Conservation (phyloP, 2,888 invertebrate species). For the Pristionchus entomophagus region DNA sequence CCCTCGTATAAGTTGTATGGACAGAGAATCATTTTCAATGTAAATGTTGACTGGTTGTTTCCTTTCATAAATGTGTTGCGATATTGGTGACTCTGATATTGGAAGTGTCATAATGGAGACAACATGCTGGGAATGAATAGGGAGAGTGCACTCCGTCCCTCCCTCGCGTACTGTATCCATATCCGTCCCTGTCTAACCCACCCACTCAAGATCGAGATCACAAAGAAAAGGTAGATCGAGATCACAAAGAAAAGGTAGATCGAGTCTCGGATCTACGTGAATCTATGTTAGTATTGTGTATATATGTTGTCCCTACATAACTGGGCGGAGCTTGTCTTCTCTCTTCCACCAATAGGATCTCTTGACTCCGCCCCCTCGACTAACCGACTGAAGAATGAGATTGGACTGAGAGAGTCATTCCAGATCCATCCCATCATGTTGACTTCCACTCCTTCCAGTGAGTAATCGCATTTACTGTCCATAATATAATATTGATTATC, state of each 20-base stretch:
- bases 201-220: conserved; percentile 26
- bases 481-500: not conserved
- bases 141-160: not conserved
- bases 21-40: conserved; percentile 3
- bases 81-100: conserved; percentile 32
- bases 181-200: not conserved
- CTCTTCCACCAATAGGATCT: not conserved
- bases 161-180: not conserved
- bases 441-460: conserved; percentile 33
- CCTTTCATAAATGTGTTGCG: conserved; percentile 23
- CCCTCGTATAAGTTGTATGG: not conserved
- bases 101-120: not conserved
- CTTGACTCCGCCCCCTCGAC: conserved; percentile 35
- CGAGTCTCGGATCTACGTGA: conserved; percentile 11
- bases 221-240: conserved; percentile 7
- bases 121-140: conserved; percentile 14
- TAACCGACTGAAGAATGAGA: conserved; percentile 42
- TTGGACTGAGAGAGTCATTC: conserved; percentile 36
- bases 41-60: not conserved
- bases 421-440: conserved; percentile 16
- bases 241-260: conserved; percentile 20
- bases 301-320: conserved; percentile 12
- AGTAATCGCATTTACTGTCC: too few species aligned
- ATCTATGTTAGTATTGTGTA: conserved; percentile 36
- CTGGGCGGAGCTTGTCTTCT: not conserved